Evolutionary conservation across 2,797 vertebrate genomes (phyloP), one percentile per base, ranked within the genome.

Genomic region (Astyanax mexicanus): DNA sequence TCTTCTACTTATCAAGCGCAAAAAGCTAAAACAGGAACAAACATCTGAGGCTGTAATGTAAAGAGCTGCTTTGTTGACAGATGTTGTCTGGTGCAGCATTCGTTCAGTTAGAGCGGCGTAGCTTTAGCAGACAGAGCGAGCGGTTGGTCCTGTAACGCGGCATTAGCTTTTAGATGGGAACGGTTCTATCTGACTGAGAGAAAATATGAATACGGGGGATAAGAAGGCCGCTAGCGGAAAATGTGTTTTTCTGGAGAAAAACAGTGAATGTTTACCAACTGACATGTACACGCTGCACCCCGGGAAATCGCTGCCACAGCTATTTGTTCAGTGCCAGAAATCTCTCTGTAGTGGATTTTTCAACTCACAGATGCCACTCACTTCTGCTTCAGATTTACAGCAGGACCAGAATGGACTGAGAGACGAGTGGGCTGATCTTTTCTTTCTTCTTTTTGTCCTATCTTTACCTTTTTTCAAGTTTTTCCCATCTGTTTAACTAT

Each of bases 201-300:
- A 51, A 75, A 77, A 83, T 69, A 74, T 84, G 12, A 12, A 57
- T 47, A 17, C 25, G 12, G 60, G 57, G 81, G 84, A 80, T 84
- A 65, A 83, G 75, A 70, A 87, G 82, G 51, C 67, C 58, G 67
- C 52, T 73, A 60, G 80, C 78, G 74, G 86, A 81, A 90, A 89
- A 88, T 84, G 78, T 78, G 80, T 87, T 82, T 80, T 80, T 64
- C 80, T 55, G 19, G 17, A 58, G 76, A 78, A 69, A 76, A 80
- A 67, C 37, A 45, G 68, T 74, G 68, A 83, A 81, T 84, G 72
- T 82, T 84, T 80, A 77, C 79, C 45, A 21, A 25, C 42, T 27
- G 74, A 69, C 68, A 75, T 75, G 37, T 29, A 72, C 51, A 51
- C 10, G 15, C 23, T 58, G 13, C 75, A 61, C 25, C 69, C 74